phyloP scores from a whole-genome alignment of 2,888 invertebrate genomes.

The Plebejus argus region DNA sequence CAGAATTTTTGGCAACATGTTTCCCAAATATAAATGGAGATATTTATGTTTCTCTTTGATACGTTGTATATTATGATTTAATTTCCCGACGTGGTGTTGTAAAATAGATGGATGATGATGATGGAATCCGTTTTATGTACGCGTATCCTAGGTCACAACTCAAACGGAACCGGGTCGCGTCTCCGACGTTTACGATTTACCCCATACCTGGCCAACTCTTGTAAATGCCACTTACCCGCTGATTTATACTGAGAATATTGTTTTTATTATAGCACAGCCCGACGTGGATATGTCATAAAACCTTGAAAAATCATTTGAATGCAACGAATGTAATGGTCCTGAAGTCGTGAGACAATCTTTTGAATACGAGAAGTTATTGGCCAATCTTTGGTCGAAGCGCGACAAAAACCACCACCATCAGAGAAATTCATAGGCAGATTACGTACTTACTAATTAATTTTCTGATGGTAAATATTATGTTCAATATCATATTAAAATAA shows the following conservation, averaged over 20 bases:
- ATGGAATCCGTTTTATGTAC: conserved; percentile 8
- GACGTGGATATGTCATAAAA: neutral
- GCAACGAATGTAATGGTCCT: neutral
- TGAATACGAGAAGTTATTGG: no score
- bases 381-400: no score
- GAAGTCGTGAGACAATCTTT: neutral
- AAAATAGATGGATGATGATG: conserved; percentile 42
- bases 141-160: conserved; percentile 50
- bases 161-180: conserved; percentile 44
- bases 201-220: conserved; percentile 60
- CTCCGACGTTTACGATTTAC: conserved; percentile 73
- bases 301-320: neutral
- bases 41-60: no score
- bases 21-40: neutral
- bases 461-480: no score
- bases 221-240: conserved; percentile 75
- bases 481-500: neutral
- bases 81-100: conserved; percentile 40
- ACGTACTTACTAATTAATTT: neutral
- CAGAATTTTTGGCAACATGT: neutral
- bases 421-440: neutral
- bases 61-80: no score
- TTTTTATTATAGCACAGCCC: conserved; percentile 43
- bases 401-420: neutral
- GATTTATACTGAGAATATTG: conserved; percentile 62